These are phyloP conservation scores for Amblyjoppa proteus DNA, from an alignment of 2,888 invertebrate genomes.

Conservation along the genomic window DNA sequence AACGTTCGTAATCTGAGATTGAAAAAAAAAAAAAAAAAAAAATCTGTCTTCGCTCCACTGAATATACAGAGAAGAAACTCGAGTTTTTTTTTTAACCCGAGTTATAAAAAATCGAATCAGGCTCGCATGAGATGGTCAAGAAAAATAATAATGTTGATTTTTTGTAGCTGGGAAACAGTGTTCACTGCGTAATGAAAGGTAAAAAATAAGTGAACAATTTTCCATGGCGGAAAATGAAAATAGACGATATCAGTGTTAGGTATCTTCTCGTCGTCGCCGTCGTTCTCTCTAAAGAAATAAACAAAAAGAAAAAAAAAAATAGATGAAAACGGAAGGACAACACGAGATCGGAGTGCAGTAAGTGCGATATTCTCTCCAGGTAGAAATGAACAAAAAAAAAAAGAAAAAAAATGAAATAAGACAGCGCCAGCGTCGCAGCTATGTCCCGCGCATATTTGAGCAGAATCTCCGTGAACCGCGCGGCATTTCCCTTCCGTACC, in stretches of 20 bases:
- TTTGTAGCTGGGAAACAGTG: background rate
- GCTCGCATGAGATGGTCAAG: background rate
- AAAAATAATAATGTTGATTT: background rate
- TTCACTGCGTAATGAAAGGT: background rate
- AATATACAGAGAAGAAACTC: background rate
- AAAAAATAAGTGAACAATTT: background rate
- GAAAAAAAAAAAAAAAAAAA: background rate
- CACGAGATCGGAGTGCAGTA: slow-evolving; percentile 40
- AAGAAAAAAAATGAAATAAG: slow-evolving; percentile 29
- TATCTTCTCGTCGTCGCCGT: slow-evolving; percentile 7
- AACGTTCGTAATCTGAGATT: background rate
- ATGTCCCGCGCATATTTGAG: slow-evolving; percentile 65
- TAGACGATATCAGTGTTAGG: slow-evolving; percentile 17
- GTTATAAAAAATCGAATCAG: slow-evolving; percentile 11
- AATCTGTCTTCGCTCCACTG: background rate
- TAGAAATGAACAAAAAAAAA: slow-evolving; percentile 8
- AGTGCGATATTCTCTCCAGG: slow-evolving; percentile 36
- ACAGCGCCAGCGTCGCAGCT: slow-evolving; percentile 46
- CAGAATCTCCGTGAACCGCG: slow-evolving; percentile 47
- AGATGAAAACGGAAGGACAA: slow-evolving; percentile 57
- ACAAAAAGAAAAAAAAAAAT: slow-evolving; percentile 15
- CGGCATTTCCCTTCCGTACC: slow-evolving; percentile 51
- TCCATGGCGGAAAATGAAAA: slow-evolving; percentile 38
- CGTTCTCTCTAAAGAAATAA: slow-evolving; percentile 50
- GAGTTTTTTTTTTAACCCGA: background rate